Percentiles rank a stretch among this genome's conserved stretches.
Conservation (phyloP, 1,140 invertebrate species). For the Drosophila ambigua region DNA sequence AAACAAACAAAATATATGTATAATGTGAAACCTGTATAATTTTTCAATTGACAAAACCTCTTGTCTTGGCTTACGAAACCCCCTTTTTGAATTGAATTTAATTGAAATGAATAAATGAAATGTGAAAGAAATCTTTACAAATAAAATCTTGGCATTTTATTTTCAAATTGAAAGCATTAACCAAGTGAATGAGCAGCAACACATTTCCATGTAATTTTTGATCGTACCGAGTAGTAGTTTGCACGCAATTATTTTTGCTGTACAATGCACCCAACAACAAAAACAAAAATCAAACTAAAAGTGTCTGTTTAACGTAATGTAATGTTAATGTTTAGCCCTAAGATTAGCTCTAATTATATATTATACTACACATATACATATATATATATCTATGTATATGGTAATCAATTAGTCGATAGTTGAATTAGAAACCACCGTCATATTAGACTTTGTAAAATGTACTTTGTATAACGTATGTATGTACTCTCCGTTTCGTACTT, state of each 20-base stretch:
- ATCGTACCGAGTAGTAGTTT: conserved; percentile 43
- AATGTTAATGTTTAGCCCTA: conserved; percentile 37
- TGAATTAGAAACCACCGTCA: conserved; percentile 80
- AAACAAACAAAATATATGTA: conserved; percentile 2
- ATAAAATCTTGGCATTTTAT: conserved; percentile 54
- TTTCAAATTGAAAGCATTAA: conserved; percentile 22
- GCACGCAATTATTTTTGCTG: conserved; percentile 62
- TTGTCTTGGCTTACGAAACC: conserved; percentile 32
- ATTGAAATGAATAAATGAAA: conserved; percentile 72
- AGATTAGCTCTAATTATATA: conserved; percentile 27
- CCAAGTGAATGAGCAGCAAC: conserved; percentile 6
- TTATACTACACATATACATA: conserved; percentile 13
- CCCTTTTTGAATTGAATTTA: conserved; percentile 65
- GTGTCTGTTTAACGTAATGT: conserved; percentile 37
- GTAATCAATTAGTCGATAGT: conserved; percentile 69
- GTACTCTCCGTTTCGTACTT: conserved; percentile 46
- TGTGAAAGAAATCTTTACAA: conserved; percentile 52
- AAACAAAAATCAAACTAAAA: conserved; percentile 13
- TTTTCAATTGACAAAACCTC: conserved; percentile 43
- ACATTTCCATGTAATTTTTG: conserved; percentile 28
- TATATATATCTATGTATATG: conserved; percentile 29
- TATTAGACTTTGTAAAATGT: conserved; percentile 79
- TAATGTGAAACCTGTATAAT: conserved; percentile 48
- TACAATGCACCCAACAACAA: conserved; percentile 48
- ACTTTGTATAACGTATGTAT: conserved; percentile 50